Evolutionary conservation across 2,797 vertebrate species (phyloP).

Genomic region (Hybognathus amarus): DNA sequence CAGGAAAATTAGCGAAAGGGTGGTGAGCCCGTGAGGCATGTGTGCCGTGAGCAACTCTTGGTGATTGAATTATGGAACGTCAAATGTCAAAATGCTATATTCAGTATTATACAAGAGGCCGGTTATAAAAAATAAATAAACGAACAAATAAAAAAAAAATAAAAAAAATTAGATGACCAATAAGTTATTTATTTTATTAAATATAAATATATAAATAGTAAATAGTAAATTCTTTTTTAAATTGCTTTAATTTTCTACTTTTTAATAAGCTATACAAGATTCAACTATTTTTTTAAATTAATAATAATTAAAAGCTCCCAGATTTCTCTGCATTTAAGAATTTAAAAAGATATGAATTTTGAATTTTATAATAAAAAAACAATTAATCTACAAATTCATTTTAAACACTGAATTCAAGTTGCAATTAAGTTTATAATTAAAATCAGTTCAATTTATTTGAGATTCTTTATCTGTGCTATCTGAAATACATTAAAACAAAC

Average conservation of each 20-base stretch:
- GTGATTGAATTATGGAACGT: neutral
- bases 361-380: neutral
- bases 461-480: neutral
- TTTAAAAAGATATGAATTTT: neutral
- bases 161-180: too few relatives aligned
- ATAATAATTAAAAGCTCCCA: neutral
- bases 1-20: slow-evolving; percentile 58
- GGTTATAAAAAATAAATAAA: neutral
- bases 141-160: too few relatives aligned
- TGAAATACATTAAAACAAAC: neutral
- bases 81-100: neutral
- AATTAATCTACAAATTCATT: neutral
- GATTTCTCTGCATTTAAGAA: neutral
- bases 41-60: neutral
- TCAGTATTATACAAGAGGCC: neutral
- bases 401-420: neutral
- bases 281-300: too few relatives aligned
- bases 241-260: too few relatives aligned
- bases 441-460: neutral
- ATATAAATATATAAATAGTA: too few relatives aligned
- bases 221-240: too few relatives aligned
- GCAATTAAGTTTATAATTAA: neutral
- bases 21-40: slow-evolving; percentile 53
- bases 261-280: too few relatives aligned
- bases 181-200: too few relatives aligned